Evolutionary conservation across 2,797 vertebrate species (phyloP).

Genomic region (Cynodonichthys magdalenae): DNA sequence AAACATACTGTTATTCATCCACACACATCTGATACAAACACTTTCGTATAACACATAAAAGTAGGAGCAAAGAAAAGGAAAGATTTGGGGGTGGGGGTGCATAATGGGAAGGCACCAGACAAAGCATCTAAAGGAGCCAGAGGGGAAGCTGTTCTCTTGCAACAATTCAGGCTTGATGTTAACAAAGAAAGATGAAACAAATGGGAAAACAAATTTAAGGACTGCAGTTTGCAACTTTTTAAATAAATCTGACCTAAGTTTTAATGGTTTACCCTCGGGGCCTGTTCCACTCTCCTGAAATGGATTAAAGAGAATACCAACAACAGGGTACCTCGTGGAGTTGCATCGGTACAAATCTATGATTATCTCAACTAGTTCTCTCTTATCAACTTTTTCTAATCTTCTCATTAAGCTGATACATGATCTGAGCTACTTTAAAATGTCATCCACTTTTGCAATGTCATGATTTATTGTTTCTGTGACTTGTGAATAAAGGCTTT

Average conservation of each 20-base stretch:
- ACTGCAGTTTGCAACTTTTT: conserved; percentile 17
- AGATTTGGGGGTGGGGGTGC: conserved; percentile 2
- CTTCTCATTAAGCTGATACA: background rate
- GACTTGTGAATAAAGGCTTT: too few relatives aligned
- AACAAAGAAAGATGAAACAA: conserved; percentile 12
- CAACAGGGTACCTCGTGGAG: background rate
- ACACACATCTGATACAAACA: background rate
- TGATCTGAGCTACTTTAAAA: too few relatives aligned
- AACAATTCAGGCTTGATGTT: conserved; percentile 3
- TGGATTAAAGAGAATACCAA: conserved; percentile 17
- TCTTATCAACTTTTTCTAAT: background rate
- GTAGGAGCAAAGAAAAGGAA: conserved; percentile 8
- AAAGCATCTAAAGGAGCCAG: conserved; percentile 12
- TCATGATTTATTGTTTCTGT: too few relatives aligned
- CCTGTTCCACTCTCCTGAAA: background rate
- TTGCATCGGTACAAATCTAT: background rate
- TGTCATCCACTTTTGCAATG: too few relatives aligned
- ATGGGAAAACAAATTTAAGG: background rate
- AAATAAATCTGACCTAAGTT: background rate
- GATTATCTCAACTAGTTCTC: background rate
- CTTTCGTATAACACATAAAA: conserved; percentile 1
- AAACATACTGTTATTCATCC: background rate
- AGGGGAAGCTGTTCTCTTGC: conserved; percentile 4
- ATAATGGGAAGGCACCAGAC: conserved; percentile 23
- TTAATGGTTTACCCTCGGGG: conserved; percentile 6